Conservation (phyloP, 2,113 vertebrate species). For the Saccopteryx leptura region DNA sequence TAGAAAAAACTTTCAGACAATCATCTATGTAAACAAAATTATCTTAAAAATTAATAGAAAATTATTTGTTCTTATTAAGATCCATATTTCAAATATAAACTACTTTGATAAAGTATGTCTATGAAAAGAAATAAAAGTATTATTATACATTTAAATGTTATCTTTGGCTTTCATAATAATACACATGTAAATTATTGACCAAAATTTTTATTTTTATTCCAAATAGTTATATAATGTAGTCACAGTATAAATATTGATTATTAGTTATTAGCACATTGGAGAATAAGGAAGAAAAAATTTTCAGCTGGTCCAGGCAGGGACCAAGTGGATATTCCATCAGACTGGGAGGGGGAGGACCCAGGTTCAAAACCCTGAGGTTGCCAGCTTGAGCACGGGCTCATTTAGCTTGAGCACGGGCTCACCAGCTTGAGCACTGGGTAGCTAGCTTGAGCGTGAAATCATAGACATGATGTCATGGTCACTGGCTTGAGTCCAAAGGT, state of each 20-base stretch:
- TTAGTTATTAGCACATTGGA: constrained; percentile 32
- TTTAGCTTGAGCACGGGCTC: too few species aligned
- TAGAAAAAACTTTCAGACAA: constrained; percentile 33
- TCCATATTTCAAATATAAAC: background rate
- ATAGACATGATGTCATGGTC: too few species aligned
- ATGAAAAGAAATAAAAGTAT: background rate
- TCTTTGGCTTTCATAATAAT: background rate
- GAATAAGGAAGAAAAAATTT: background rate
- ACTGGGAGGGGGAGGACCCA: too few species aligned
- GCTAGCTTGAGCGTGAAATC: too few species aligned
- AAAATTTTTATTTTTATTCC: background rate
- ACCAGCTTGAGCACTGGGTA: too few species aligned
- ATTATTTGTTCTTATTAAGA: background rate
- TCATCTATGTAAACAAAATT: constrained; percentile 19
- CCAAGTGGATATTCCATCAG: too few species aligned
- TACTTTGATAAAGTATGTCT: constrained; percentile 8
- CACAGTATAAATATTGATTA: background rate
- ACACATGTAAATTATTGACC: background rate
- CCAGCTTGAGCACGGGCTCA: too few species aligned
- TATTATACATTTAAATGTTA: constrained; percentile 34
- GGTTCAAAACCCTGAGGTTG: too few species aligned
- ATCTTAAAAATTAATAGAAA: background rate
- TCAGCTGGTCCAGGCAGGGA: background rate
- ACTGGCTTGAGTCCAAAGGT: too few species aligned
- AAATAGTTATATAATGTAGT: constrained; percentile 11